Evolutionary conservation across 2,113 vertebrate genomes (phyloP), one percentile per base, ranked within the genome.

Genomic region (Heterotis niloticus): DNA sequence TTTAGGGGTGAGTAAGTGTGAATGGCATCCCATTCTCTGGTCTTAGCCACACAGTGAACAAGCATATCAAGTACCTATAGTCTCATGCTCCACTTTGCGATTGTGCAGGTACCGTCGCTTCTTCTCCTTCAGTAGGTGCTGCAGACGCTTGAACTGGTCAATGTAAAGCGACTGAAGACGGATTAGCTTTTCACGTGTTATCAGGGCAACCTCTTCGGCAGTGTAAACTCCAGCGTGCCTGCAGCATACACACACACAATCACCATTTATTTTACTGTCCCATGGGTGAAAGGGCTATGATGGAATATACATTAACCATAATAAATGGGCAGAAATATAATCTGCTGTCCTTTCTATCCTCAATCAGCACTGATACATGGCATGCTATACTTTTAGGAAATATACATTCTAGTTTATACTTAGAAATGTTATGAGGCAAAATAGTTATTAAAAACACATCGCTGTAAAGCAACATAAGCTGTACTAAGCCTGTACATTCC

Each of bases 211-310:
- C 86, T 99, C 98, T 88, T 99, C 97, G 0, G 98, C 96, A 0
- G 97, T 99, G 88, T 98, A 99, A 3, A 99, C 95, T 0, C 96
- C 97, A 0, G 98, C 97, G 5, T 99, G 98, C 85, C 97, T 99
- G 83, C 0, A 81, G 72, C 57, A 60, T 59, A 18, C 60, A 44
- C 26, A 75, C 9, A 34, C 44, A 77, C 1, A 64, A 23, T 12
- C 17, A 5, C 60, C 60, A 17, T n/a, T 44, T 23, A 75, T 5
- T 75, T 16, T 59, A 4, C 72, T 73, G 18, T 44, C 3, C 34
- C 34, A 44, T 44, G 9, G 34, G 3, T 4, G 34, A 70, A 70
- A 70, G 34, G 2, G 28, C 28, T n/a, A 10, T 59, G 57, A 59
- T 11, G 9, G 57, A 11, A 62, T 62, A 17, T 62, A 14, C 54